phyloP scores from a whole-genome alignment of 2,113 vertebrate species.

The Hippocampus mohnikei region DNA sequence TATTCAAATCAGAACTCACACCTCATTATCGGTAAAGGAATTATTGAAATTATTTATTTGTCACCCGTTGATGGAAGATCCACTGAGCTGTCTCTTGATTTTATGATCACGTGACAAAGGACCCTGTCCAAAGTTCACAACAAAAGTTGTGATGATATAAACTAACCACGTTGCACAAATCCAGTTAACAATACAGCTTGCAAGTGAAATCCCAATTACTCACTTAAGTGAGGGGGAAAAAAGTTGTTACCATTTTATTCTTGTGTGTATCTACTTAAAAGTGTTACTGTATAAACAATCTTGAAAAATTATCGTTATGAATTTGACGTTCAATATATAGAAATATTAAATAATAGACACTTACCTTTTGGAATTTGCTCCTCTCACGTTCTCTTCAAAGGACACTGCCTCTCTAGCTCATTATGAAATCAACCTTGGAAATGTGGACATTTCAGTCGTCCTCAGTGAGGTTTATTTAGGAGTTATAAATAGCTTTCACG shows the following conservation, averaged over 20 bases:
- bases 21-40: not conserved
- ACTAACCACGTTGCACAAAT: not conserved
- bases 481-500: constrained; percentile 1
- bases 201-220: not conserved
- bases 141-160: not conserved
- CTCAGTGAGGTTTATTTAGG: constrained; percentile 23
- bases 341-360: constrained; percentile 12
- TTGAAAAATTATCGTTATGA: not conserved
- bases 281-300: not conserved
- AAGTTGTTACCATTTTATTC: not conserved
- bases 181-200: not conserved
- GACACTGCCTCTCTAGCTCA: constrained; percentile 8
- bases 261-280: not conserved
- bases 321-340: not conserved
- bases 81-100: not conserved
- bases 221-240: not conserved
- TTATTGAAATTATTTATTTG: not conserved
- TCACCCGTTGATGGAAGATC: too few relatives aligned
- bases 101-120: not conserved
- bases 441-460: constrained; percentile 8
- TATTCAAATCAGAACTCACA: too few relatives aligned
- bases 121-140: not conserved
- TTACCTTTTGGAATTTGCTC: constrained; percentile 29
- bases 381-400: constrained; percentile 15
- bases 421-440: constrained; percentile 67